Conservation (phyloP, 2,113 vertebrate species). For the Isurus oxyrinchus region DNA sequence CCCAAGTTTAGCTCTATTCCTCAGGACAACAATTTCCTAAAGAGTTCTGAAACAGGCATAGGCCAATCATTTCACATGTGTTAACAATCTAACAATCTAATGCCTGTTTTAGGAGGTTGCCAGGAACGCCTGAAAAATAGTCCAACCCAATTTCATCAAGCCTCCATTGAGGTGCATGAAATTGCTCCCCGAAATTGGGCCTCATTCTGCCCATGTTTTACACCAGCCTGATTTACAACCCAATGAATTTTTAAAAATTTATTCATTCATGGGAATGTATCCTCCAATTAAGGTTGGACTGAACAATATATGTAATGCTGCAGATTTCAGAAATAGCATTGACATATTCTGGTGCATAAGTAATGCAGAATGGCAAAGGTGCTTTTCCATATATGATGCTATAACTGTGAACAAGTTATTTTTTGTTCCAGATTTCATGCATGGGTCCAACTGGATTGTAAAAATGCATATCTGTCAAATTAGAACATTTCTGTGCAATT, state of each 20-base stretch:
- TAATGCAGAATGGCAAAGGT: not conserved
- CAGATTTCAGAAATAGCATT: not conserved
- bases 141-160: not conserved
- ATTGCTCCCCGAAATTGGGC: not conserved
- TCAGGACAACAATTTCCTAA: not conserved
- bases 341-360: not conserved
- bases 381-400: not conserved
- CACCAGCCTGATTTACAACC: not conserved
- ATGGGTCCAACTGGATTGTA: not conserved
- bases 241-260: not conserved
- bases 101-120: not conserved
- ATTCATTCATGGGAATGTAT: not conserved
- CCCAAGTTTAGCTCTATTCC: not conserved
- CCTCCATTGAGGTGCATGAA: not conserved
- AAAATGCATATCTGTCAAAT: not conserved
- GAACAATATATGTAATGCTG: not conserved
- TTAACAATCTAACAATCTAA: not conserved
- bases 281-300: not conserved
- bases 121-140: not conserved
- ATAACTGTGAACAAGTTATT: not conserved
- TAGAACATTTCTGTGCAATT: not conserved
- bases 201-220: not conserved
- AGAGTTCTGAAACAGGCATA: not conserved
- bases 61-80: not conserved
- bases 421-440: not conserved